Percentiles rank a stretch among this genome's conserved stretches.
Evolutionary conservation across 2,113 vertebrate species (phyloP).

Genomic region (Brachyhypopomus occidentalis): DNA sequence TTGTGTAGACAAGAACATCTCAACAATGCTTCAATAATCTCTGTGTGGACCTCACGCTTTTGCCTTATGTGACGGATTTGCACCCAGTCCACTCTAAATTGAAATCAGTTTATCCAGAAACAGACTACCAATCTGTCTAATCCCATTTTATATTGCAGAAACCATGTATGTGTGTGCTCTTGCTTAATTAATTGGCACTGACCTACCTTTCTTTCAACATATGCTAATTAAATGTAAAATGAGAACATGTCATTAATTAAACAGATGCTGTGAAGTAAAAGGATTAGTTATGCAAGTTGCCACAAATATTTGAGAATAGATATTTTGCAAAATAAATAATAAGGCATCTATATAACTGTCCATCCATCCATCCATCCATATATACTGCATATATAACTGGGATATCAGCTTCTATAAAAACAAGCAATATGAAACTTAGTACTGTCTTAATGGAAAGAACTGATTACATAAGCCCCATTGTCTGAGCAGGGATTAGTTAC

Average conservation of each 20-base stretch:
- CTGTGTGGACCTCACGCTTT: constrained; percentile 42
- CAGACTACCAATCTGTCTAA: too few relatives aligned
- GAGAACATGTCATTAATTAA: constrained; percentile 18
- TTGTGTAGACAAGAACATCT: constrained; percentile 54
- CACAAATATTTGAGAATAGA: background rate
- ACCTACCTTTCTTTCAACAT: constrained; percentile 21
- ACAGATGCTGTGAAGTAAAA: background rate
- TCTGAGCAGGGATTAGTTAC: constrained; percentile 62
- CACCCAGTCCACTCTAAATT: background rate
- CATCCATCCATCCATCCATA: background rate
- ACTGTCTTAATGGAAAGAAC: constrained; percentile 49
- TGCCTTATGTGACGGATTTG: constrained; percentile 18
- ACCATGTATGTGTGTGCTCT: background rate
- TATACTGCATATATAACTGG: background rate
- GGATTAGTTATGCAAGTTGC: background rate
- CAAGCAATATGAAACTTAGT: constrained; percentile 45
- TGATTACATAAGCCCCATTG: constrained; percentile 56
- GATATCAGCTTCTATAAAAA: constrained; percentile 41
- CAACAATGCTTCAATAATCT: constrained; percentile 20
- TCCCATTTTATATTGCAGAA: too few relatives aligned
- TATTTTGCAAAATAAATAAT: background rate
- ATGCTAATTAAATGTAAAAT: background rate
- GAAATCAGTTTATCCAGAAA: too few relatives aligned
- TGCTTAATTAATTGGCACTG: constrained; percentile 13
- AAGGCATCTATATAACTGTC: too few relatives aligned